A percentile compares a stretch with the other conserved stretches of the same genome.
phyloP scores from a whole-genome alignment of 2,797 vertebrate genomes.

The Chelidonichthys spinosus region DNA sequence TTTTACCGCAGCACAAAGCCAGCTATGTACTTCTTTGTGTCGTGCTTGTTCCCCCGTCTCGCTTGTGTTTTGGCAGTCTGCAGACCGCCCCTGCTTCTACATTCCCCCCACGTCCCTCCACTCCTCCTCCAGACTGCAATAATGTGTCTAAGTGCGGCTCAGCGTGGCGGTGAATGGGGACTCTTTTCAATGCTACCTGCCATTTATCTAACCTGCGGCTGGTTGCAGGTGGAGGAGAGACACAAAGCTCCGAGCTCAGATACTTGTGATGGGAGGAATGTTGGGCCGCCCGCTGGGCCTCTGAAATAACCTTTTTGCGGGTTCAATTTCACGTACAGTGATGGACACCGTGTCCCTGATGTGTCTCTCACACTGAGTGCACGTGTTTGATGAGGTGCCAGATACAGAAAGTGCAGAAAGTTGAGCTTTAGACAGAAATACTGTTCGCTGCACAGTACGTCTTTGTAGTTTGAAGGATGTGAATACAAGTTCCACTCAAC shows the following conservation, averaged over 20 bases:
- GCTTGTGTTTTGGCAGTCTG: constrained; percentile 68
- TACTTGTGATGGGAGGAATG: constrained; percentile 31
- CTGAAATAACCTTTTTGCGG: constrained; percentile 43
- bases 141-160: constrained; percentile 77
- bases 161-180: constrained; percentile 66
- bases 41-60: constrained; percentile 73
- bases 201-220: constrained; percentile 77
- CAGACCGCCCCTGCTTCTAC: constrained; percentile 54
- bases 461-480: not conserved
- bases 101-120: constrained; percentile 72
- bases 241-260: constrained; percentile 41
- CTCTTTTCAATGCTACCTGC: constrained; percentile 70
- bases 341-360: constrained; percentile 39
- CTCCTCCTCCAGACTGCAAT: constrained; percentile 67
- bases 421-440: constrained; percentile 26
- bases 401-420: constrained; percentile 26
- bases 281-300: constrained; percentile 44
- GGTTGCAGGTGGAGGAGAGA: constrained; percentile 61
- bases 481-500: not conserved
- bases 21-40: constrained; percentile 83
- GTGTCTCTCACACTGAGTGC: constrained; percentile 35
- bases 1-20: constrained; percentile 81
- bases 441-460: not conserved
- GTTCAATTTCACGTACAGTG: constrained; percentile 47
- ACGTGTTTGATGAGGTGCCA: constrained; percentile 47